phyloP scores from a whole-genome alignment of 1,140 invertebrate species.

The Panonychus citri region DNA sequence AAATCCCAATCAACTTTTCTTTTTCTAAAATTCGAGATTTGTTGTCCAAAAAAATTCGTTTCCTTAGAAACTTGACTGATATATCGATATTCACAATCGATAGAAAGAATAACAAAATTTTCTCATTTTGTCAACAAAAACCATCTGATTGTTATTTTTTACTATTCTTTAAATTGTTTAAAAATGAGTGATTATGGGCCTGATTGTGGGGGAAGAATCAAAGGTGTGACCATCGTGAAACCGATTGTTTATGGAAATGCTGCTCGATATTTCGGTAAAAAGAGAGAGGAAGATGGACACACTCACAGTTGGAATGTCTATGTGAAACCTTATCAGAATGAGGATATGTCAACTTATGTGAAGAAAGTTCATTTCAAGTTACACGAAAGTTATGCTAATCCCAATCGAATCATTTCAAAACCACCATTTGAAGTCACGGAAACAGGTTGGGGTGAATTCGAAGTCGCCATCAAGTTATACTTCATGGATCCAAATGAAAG shows the following conservation, averaged over 20 bases:
- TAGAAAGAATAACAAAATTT: no score
- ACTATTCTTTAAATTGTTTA: no score
- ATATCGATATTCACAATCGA: no score
- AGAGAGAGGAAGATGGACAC: conserved; percentile 91
- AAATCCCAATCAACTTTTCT: no score
- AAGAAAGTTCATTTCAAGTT: conserved; percentile 95
- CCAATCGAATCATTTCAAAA: conserved; percentile 65
- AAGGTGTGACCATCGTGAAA: conserved; percentile 77
- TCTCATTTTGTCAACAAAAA: no score
- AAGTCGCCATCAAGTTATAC: conserved; percentile 92
- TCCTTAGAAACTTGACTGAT: no score
- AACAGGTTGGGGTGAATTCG: conserved; percentile 99
- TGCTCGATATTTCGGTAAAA: conserved; percentile 68
- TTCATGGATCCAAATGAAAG: conserved; percentile 77
- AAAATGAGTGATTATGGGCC: background rate
- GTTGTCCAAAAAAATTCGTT: no score
- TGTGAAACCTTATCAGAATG: conserved; percentile 62
- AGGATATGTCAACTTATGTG: conserved; percentile 78
- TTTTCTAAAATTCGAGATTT: no score
- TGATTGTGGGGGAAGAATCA: conserved; percentile 7
- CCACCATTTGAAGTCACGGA: conserved; percentile 93
- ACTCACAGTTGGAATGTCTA: conserved; percentile 99
- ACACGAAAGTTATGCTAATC: conserved; percentile 90
- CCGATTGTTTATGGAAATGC: conserved; percentile 93
- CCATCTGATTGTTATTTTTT: no score